Evolutionary conservation across 2,113 vertebrate genomes (phyloP), one percentile per base, ranked within the genome.

Genomic region (Oncorhynchus kisutch): DNA sequence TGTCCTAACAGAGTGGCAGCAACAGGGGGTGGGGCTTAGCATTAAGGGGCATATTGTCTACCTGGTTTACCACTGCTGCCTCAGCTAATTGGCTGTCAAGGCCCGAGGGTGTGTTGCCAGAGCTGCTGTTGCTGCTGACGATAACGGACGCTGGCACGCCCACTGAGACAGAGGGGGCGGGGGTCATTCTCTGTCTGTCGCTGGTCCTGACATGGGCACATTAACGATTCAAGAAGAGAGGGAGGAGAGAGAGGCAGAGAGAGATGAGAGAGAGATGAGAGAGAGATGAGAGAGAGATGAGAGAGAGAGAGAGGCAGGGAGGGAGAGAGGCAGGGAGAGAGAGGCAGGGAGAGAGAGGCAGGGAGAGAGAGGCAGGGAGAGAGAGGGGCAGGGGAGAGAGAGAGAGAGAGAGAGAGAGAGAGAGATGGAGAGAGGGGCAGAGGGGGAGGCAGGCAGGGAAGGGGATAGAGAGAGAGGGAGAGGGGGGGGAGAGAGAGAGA

Each of bases 111-210:
- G 91, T 82, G 70, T 88, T 83, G 88, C 92, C 90, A 88, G 90
- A 79, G 91, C 88, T 78, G 86, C 81, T 91, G 87, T 90, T 78
- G 91, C 88, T 78, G 86, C 81, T 91, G 87, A 97, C 94, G 95
- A 97, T 97, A 92, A 96, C 94, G 82, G 96, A 96, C 78, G 96
- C 95, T 29, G 95, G 96, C 79, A 95, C 92, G 84, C 94, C 93
- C 91, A 93, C 12, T 51, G 49, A 51, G 49, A 51, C 91, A 84
- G 92, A 90, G 86, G 92, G 82, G 84, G 93, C 85, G 79, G 93
- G 93, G 92, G 85, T 88, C 90, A 87, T 88, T 92, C 89, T 92
- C 94, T 90, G 89, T 89, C 87, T 92, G 89, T 87, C 90, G 94
- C 88, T 91, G 92, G 91, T 95, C 94, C 94, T 95, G 92, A 93